Evolutionary conservation across 2,113 vertebrate species (phyloP).

Genomic region (Perca schrenkii): DNA sequence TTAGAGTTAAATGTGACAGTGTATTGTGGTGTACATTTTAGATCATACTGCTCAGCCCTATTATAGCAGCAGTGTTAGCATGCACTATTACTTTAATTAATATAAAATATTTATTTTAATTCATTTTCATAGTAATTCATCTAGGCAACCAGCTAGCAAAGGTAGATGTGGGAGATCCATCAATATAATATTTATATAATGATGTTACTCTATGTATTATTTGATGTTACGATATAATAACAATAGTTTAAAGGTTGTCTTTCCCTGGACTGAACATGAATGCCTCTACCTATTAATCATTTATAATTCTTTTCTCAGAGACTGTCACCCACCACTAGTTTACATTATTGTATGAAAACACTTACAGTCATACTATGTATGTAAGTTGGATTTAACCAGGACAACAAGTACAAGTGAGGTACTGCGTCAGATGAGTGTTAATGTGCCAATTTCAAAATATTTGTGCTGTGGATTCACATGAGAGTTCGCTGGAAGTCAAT

Average conservation of each 20-base stretch:
- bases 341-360: background rate
- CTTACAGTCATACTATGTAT: background rate
- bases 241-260: background rate
- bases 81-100: background rate
- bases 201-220: background rate
- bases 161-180: background rate
- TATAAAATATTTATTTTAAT: background rate
- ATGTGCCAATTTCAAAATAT: conserved; percentile 8
- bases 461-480: conserved; percentile 23
- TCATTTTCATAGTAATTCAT: background rate
- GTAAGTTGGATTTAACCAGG: background rate
- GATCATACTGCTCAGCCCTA: background rate
- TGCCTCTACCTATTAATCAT: background rate
- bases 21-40: background rate
- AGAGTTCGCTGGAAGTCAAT: conserved; percentile 26
- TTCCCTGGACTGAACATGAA: background rate
- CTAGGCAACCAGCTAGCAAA: background rate
- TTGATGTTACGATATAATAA: background rate
- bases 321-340: background rate
- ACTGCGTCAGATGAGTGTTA: background rate
- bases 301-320: background rate
- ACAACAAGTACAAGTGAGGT: conserved; percentile 5
- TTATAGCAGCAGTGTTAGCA: background rate
- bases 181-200: background rate
- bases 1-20: background rate